Conservation (phyloP, 2,113 vertebrate species). For the Epinephelus moara region DNA sequence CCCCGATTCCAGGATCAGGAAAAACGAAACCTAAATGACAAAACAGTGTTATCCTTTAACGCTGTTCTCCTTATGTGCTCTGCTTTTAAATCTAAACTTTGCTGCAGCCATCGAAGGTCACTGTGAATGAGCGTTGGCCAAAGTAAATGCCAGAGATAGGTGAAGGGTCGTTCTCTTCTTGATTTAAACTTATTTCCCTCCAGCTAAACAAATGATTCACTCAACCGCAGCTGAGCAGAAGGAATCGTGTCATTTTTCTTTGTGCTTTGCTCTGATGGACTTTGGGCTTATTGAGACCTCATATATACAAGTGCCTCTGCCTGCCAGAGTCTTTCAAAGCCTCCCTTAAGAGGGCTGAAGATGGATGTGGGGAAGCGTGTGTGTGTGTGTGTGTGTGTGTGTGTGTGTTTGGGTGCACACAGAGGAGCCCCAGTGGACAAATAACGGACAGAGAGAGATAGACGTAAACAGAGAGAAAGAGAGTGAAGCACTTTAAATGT, state of each 20-base stretch:
- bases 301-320: constrained; percentile 67
- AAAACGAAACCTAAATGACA: constrained; percentile 17
- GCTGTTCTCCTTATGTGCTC: not conserved
- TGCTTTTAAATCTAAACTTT: not conserved
- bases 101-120: not conserved
- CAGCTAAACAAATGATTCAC: not conserved
- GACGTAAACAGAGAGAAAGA: constrained; percentile 69
- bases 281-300: constrained; percentile 67
- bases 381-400: constrained; percentile 57
- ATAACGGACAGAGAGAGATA: constrained; percentile 77
- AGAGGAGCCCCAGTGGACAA: constrained; percentile 79
- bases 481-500: constrained; percentile 79
- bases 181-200: constrained; percentile 13
- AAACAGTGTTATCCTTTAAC: not conserved
- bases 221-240: constrained; percentile 21
- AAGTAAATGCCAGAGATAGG: not conserved
- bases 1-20: constrained; percentile 7
- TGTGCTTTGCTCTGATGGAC: constrained; percentile 58
- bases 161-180: not conserved
- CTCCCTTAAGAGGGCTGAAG: constrained; percentile 77
- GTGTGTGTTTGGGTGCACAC: constrained; percentile 62
- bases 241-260: constrained; percentile 43
- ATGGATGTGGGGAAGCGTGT: constrained; percentile 76
- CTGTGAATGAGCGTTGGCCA: not conserved
- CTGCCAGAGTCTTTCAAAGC: constrained; percentile 72